A percentile compares a stretch with the other conserved stretches of the same genome.
These are phyloP conservation scores for Panurus biarmicus DNA, from an alignment of 2,113 vertebrate genomes.

Conservation along the genomic window DNA sequence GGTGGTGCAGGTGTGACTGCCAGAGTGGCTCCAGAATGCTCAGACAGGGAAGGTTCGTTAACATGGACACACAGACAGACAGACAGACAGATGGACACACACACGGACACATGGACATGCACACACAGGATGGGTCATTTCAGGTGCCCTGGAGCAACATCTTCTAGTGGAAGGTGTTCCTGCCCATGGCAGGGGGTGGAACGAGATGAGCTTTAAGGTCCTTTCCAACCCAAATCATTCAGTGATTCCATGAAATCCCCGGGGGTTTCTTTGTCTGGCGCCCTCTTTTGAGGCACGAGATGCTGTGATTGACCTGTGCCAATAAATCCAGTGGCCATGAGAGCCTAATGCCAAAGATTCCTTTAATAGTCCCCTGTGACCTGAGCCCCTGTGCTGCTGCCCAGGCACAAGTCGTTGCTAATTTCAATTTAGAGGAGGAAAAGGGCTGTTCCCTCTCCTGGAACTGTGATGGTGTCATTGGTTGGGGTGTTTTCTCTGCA, in stretches of 20 bases:
- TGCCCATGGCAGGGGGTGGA: not conserved
- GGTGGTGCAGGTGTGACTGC: not conserved
- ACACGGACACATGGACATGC: not conserved
- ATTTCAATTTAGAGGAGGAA: not conserved
- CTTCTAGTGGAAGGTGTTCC: not conserved
- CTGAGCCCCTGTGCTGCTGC: not conserved
- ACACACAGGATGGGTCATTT: not conserved
- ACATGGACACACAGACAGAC: not conserved
- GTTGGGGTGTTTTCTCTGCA: not conserved
- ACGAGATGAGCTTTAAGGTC: not conserved
- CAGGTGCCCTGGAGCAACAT: not conserved
- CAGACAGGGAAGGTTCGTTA: fast-evolving
- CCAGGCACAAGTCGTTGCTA: fast-evolving
- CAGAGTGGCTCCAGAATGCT: not conserved
- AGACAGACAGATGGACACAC: not conserved
- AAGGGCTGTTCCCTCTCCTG: not conserved
- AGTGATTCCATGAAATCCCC: not conserved
- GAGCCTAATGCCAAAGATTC: not conserved
- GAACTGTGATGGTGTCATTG: not conserved
- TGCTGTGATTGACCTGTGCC: not conserved
- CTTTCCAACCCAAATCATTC: not conserved
- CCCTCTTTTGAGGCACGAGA: not conserved
- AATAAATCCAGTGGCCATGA: fast-evolving
- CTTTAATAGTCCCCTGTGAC: fast-evolving
- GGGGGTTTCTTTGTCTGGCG: not conserved